These are phyloP conservation scores for Brachyhypopomus gauderio DNA, from an alignment of 2,113 vertebrate genomes.

Conservation along the genomic window DNA sequence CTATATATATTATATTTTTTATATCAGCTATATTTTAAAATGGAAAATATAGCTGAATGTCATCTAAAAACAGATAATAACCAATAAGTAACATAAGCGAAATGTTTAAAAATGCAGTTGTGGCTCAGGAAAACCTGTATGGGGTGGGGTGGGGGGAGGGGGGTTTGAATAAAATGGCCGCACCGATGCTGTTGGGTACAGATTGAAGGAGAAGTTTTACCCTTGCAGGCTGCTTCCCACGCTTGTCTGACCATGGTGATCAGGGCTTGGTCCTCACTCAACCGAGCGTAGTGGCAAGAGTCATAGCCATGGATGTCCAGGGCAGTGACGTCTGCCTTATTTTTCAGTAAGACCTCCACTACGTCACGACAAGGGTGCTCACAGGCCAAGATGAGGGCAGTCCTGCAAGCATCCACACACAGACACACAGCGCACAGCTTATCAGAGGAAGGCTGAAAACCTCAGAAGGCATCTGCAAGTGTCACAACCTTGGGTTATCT, in stretches of 20 bases:
- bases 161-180: no score
- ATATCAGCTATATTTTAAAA: no score
- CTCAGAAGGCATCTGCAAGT: no score
- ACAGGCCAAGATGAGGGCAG: conserved; percentile 82
- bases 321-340: conserved; percentile 74
- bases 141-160: no score
- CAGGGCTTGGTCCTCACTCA: conserved; percentile 80
- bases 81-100: no score
- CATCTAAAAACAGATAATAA: no score
- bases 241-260: conserved; percentile 76
- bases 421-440: neutral
- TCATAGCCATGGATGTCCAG: conserved; percentile 79
- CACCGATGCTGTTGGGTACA: neutral
- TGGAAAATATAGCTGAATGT: no score
- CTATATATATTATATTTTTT: no score
- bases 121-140: no score
- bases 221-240: conserved; percentile 72
- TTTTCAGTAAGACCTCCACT: conserved; percentile 78
- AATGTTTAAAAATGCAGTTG: no score
- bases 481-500: neutral
- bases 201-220: conserved; percentile 55
- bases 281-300: conserved; percentile 79
- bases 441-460: neutral
- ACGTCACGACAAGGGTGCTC: conserved; percentile 81
- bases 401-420: conserved; percentile 65